These are phyloP conservation scores for Blastomussa wellsi DNA, from an alignment of 92 coral and sea anemone species.

Conservation along the genomic window DNA sequence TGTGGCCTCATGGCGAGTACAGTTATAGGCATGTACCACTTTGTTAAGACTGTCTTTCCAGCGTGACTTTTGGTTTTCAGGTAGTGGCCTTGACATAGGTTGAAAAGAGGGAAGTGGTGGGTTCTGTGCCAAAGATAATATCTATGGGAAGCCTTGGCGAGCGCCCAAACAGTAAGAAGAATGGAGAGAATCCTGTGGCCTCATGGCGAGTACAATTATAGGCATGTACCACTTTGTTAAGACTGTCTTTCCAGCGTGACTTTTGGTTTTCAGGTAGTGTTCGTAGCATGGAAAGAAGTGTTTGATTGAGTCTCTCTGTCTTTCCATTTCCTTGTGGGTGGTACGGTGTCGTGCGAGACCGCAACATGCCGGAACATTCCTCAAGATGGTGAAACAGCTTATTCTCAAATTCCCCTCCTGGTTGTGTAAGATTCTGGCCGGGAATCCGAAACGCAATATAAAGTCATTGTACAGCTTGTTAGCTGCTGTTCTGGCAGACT, in stretches of 20 bases:
- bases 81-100: too few species aligned
- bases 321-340: neutral
- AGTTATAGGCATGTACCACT: too few species aligned
- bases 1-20: too few species aligned
- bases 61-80: too few species aligned
- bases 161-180: neutral
- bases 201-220: conserved; percentile 46
- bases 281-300: conserved; percentile 29
- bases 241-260: conserved; percentile 40
- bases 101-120: neutral
- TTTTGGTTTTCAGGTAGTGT: conserved; percentile 34
- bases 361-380: conserved; percentile 35
- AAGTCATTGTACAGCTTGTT: neutral
- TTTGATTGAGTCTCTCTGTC: conserved; percentile 13
- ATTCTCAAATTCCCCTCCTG: neutral
- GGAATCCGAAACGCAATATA: neutral
- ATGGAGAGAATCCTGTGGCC: conserved; percentile 14
- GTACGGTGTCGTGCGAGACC: conserved; percentile 26
- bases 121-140: conserved; percentile 31
- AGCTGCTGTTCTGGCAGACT: conserved; percentile 16
- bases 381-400: conserved; percentile 16
- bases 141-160: conserved; percentile 31
- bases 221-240: conserved; percentile 54
- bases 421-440: neutral
- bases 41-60: too few species aligned